These are phyloP conservation scores for Escarpia spicata DNA, from an alignment of 2,888 invertebrate species.

Conservation along the genomic window DNA sequence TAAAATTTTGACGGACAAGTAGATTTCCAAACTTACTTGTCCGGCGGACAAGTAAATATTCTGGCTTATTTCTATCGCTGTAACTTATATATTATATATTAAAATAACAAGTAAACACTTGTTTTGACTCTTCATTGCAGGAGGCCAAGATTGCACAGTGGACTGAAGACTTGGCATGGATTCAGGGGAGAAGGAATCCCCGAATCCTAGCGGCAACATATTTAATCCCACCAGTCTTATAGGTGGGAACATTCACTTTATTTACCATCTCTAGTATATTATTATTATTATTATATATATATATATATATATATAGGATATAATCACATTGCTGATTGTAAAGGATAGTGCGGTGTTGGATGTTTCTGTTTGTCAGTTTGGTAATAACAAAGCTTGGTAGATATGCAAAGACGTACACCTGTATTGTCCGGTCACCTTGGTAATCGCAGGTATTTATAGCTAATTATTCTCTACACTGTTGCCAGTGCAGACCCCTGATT, in stretches of 20 bases:
- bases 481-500: not conserved
- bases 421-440: not conserved
- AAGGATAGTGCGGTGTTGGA: not conserved
- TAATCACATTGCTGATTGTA: not conserved
- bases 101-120: not conserved
- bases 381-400: not conserved
- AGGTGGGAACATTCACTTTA: not conserved
- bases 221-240: not conserved
- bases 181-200: constrained; percentile 3
- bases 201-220: not conserved
- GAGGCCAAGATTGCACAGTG: not conserved
- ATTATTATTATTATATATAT: no score
- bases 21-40: no score
- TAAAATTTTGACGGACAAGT: no score
- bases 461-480: not conserved
- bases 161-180: not conserved
- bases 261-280: not conserved
- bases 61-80: no score
- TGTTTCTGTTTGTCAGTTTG: not conserved
- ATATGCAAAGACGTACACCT: not conserved
- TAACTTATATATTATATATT: no score
- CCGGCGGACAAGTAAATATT: no score
- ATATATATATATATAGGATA: not conserved
- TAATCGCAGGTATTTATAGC: not conserved
- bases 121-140: not conserved